Conservation (phyloP, 1,140 invertebrate species). For the Heliconius nattereri region DNA sequence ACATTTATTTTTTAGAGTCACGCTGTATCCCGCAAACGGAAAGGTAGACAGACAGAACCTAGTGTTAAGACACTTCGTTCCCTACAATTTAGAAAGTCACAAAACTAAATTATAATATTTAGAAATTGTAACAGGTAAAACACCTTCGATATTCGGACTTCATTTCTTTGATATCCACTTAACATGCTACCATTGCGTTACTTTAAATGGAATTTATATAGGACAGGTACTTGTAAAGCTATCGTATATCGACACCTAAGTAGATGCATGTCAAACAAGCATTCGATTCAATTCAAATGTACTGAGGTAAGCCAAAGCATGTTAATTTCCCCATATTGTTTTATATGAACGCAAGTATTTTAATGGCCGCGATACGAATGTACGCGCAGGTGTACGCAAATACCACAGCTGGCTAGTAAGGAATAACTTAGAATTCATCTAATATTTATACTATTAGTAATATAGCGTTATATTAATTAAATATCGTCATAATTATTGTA, state of each 20-base stretch:
- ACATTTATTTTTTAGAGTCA: too few species aligned
- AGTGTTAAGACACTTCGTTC: too few species aligned
- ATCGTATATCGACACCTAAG: background rate
- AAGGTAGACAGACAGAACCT: too few species aligned
- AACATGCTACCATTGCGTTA: background rate
- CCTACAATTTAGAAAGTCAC: too few species aligned
- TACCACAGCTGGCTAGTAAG: conserved; percentile 11
- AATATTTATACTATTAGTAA: background rate
- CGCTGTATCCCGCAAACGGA: too few species aligned
- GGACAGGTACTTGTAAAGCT: background rate
- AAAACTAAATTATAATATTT: background rate
- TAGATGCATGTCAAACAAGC: conserved; percentile 8
- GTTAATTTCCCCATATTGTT: conserved; percentile 25
- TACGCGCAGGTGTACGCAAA: conserved; percentile 14
- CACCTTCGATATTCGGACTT: background rate
- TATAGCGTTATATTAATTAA: background rate
- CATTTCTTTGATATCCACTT: background rate
- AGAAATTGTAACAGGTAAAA: background rate
- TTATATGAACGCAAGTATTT: conserved; percentile 17
- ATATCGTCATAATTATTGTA: too few species aligned
- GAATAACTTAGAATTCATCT: background rate
- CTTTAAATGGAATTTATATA: background rate
- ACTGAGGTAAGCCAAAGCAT: conserved; percentile 11
- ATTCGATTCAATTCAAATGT: conserved; percentile 25
- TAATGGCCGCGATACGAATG: conserved; percentile 12